phyloP scores from a whole-genome alignment of 1,140 invertebrate species.

The Drosophila tristis region DNA sequence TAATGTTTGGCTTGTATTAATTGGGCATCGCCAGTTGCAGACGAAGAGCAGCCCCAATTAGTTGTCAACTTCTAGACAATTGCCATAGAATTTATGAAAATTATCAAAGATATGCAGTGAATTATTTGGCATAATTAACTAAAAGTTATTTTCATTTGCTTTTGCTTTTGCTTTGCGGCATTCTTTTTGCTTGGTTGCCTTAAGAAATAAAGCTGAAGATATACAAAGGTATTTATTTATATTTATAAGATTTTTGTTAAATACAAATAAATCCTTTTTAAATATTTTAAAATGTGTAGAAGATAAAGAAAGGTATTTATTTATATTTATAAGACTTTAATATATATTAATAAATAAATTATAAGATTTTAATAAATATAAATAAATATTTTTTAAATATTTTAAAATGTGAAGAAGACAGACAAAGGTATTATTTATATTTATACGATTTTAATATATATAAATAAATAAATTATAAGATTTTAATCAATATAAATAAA shows the following conservation, averaged over 20 bases:
- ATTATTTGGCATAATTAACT: slow-evolving; percentile 59
- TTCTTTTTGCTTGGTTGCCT: not conserved
- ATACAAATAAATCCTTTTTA: not conserved
- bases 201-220: not conserved
- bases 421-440: too few species aligned
- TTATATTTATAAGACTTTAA: too few species aligned
- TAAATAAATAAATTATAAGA: too few species aligned
- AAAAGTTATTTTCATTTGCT: slow-evolving; percentile 40
- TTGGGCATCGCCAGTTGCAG: slow-evolving; percentile 20
- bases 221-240: too few species aligned
- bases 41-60: slow-evolving; percentile 53
- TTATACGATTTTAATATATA: too few species aligned
- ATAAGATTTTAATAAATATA: too few species aligned
- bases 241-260: not conserved
- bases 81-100: slow-evolving; percentile 76
- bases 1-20: slow-evolving; percentile 55
- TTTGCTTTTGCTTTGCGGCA: slow-evolving; percentile 13
- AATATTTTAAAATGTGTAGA: too few species aligned
- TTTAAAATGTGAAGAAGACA: too few species aligned
- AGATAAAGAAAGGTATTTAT: too few species aligned
- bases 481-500: too few species aligned
- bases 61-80: slow-evolving; percentile 55
- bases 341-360: too few species aligned
- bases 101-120: slow-evolving; percentile 62
- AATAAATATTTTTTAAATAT: too few species aligned